These are phyloP conservation scores for Microchrysa polita DNA, from an alignment of 2,888 invertebrate species.

Conservation along the genomic window DNA sequence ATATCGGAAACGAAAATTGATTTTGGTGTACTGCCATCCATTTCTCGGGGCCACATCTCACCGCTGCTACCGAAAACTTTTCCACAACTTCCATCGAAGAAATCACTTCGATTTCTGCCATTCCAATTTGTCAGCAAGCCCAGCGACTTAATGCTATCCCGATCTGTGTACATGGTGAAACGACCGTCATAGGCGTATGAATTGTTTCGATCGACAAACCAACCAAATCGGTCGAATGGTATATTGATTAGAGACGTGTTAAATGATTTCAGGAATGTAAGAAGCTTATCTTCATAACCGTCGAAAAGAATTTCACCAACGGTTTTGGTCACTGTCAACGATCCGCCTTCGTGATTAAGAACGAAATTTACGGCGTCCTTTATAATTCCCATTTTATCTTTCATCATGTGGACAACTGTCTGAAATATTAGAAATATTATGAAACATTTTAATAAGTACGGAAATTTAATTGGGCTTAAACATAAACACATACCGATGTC, in stretches of 20 bases:
- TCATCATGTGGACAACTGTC: slow-evolving; percentile 73
- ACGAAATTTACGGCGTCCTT: slow-evolving; percentile 68
- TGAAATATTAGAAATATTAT: slow-evolving; percentile 57
- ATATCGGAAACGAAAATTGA: slow-evolving; percentile 79
- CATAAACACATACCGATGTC: slow-evolving; percentile 71
- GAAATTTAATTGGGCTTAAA: background rate
- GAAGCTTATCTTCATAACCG: slow-evolving; percentile 79
- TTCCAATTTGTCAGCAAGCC: slow-evolving; percentile 81
- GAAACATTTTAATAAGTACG: slow-evolving; percentile 16
- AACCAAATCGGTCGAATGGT: slow-evolving; percentile 83
- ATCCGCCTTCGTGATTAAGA: slow-evolving; percentile 67
- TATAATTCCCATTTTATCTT: slow-evolving; percentile 63
- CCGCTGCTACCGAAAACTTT: slow-evolving; percentile 78
- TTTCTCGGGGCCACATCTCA: slow-evolving; percentile 79
- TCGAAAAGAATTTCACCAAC: slow-evolving; percentile 79
- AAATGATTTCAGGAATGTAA: slow-evolving; percentile 68
- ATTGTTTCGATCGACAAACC: slow-evolving; percentile 83
- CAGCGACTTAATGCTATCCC: slow-evolving; percentile 70
- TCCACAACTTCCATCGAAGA: slow-evolving; percentile 72
- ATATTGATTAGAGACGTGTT: slow-evolving; percentile 66
- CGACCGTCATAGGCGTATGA: slow-evolving; percentile 78
- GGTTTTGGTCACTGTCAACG: slow-evolving; percentile 69
- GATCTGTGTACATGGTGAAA: slow-evolving; percentile 81
- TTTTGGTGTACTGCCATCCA: slow-evolving; percentile 66
- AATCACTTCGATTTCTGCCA: slow-evolving; percentile 67